Evolutionary conservation across 2,113 vertebrate species (phyloP).

Genomic region (Nothobranchius furzeri): DNA sequence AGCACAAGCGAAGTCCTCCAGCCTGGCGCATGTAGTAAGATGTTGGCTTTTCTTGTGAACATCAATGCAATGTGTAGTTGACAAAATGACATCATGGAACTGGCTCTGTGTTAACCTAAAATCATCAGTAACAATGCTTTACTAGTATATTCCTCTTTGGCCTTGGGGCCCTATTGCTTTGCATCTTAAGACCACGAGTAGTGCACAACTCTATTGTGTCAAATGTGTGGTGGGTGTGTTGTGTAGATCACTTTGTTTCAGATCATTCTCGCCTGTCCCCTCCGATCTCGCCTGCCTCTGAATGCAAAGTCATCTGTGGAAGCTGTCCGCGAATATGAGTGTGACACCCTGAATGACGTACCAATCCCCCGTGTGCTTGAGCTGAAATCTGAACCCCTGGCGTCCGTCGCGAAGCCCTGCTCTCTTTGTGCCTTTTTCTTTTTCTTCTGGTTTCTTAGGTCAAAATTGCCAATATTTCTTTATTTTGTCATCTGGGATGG

Average conservation of each 20-base stretch:
- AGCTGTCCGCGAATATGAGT: slow-evolving; percentile 73
- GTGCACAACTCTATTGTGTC: slow-evolving; percentile 62
- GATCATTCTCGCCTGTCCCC: slow-evolving; percentile 79
- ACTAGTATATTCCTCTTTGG: slow-evolving; percentile 71
- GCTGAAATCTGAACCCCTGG: slow-evolving; percentile 72
- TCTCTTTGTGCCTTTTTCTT: slow-evolving; percentile 66
- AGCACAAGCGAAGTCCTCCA: slow-evolving; percentile 62
- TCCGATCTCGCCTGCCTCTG: slow-evolving; percentile 79
- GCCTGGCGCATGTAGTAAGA: slow-evolving; percentile 73
- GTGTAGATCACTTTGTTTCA: slow-evolving; percentile 83
- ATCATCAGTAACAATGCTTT: slow-evolving; percentile 74
- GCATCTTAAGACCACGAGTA: slow-evolving; percentile 69
- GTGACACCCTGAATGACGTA: slow-evolving; percentile 78
- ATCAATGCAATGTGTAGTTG: slow-evolving; percentile 60
- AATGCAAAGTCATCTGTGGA: slow-evolving; percentile 82
- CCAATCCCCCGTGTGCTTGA: slow-evolving; percentile 75
- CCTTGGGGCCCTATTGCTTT: slow-evolving; percentile 66
- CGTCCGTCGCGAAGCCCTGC: slow-evolving; percentile 69
- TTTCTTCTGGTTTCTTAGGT: slow-evolving; percentile 77
- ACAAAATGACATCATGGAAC: slow-evolving; percentile 71
- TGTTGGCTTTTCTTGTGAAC: slow-evolving; percentile 57
- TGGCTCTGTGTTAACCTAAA: slow-evolving; percentile 76
- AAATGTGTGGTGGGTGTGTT: slow-evolving; percentile 79
- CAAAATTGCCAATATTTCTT: slow-evolving; percentile 55
- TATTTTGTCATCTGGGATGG: slow-evolving; percentile 73